These are phyloP conservation scores for Conopomorpha cramerella DNA, from an alignment of 1,140 invertebrate species.

Conservation along the genomic window DNA sequence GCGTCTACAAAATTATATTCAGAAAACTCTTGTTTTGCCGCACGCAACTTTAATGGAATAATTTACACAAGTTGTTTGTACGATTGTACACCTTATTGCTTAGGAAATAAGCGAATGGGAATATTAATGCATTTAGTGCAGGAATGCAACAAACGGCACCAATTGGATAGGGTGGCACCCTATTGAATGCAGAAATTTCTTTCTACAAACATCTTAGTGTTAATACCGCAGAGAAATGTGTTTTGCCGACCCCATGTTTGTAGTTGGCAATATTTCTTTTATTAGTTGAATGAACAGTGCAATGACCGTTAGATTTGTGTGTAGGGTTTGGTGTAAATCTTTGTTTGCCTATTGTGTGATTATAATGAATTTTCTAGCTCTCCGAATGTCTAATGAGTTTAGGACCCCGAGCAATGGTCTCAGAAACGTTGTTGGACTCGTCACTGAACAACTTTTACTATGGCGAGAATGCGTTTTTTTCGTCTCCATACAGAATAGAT, in stretches of 20 bases:
- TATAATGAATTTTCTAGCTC: neutral
- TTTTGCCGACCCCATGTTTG: conserved; percentile 28
- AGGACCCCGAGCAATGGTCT: too few relatives aligned
- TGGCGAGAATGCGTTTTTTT: too few relatives aligned
- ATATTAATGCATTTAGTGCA: too few relatives aligned
- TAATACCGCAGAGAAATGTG: conserved; percentile 45
- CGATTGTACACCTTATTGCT: neutral
- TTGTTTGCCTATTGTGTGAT: neutral
- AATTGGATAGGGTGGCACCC: conserved; percentile 17
- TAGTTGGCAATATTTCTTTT: conserved; percentile 27
- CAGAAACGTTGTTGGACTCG: too few relatives aligned
- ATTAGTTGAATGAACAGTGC: neutral
- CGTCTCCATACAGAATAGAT: too few relatives aligned
- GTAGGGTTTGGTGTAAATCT: neutral
- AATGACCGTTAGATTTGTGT: neutral
- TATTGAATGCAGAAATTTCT: conserved; percentile 43
- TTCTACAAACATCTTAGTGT: conserved; percentile 44
- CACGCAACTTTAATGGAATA: neutral
- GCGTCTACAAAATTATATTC: neutral
- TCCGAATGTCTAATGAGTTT: too few relatives aligned
- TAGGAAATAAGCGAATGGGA: too few relatives aligned
- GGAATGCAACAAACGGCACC: conserved; percentile 24
- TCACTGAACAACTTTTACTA: too few relatives aligned
- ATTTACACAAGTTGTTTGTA: neutral
- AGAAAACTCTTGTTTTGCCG: neutral